Conservation (phyloP, 2,888 invertebrate species). For the Rhagophthalmus giganteus region DNA sequence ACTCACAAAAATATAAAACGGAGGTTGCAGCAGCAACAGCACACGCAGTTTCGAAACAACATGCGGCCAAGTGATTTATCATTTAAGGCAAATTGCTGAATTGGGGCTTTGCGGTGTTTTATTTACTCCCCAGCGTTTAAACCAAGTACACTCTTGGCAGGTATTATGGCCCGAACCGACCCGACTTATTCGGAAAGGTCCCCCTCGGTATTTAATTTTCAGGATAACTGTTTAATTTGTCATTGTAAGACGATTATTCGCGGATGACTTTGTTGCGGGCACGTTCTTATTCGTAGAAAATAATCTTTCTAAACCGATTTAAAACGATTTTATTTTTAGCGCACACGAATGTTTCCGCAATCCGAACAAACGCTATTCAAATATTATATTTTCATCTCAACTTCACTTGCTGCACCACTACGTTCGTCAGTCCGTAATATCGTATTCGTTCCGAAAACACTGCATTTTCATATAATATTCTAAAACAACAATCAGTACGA, state of each 20-base stretch:
- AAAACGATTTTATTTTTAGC: no score
- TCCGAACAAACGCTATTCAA: conserved; percentile 6
- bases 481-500: conserved; percentile 16
- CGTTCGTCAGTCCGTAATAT: no score
- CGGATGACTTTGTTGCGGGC: no score
- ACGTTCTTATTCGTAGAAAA: no score
- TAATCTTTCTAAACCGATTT: no score
- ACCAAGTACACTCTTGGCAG: conserved; percentile 32
- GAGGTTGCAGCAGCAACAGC: conserved; percentile 43
- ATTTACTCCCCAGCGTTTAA: conserved; percentile 47
- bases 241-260: conserved; percentile 13
- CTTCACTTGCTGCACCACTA: no score
- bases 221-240: conserved; percentile 26
- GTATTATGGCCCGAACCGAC: conserved; percentile 22
- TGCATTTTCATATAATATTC: conserved; percentile 13
- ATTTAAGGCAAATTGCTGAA: conserved; percentile 56
- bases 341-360: conserved; percentile 9
- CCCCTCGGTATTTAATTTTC: conserved; percentile 25
- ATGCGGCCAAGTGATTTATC: conserved; percentile 55
- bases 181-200: conserved; percentile 16
- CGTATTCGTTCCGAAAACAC: conserved; percentile 4
- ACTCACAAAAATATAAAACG: conserved; percentile 46
- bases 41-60: conserved; percentile 50
- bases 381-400: conserved; percentile 18
- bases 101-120: conserved; percentile 55